A percentile compares a stretch with the other conserved stretches of the same genome.
These are phyloP conservation scores for Prosopocoilus inquinatus DNA, from an alignment of 2,888 invertebrate species.

Conservation along the genomic window DNA sequence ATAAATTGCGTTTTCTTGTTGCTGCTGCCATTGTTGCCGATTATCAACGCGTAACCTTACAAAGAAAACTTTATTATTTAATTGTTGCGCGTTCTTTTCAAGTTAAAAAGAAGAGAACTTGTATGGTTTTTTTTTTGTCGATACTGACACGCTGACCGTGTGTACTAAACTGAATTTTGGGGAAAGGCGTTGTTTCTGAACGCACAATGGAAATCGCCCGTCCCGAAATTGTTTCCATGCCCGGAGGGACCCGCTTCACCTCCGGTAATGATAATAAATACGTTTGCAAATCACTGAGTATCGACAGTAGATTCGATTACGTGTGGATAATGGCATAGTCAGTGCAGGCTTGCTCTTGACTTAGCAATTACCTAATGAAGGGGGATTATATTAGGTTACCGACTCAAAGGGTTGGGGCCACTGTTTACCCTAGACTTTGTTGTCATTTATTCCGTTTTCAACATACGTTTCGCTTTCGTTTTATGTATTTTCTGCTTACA, in stretches of 20 bases:
- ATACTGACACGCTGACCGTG: background rate
- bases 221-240: slow-evolving; percentile 12
- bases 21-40: no score
- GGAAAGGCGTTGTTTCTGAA: slow-evolving; percentile 1
- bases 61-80: no score
- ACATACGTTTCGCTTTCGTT: slow-evolving; percentile 5
- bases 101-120: no score
- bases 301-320: slow-evolving; percentile 43
- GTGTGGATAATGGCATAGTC: slow-evolving; percentile 33
- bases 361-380: slow-evolving; percentile 49
- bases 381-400: slow-evolving; percentile 43
- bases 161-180: background rate
- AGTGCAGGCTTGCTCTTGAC: slow-evolving; percentile 40
- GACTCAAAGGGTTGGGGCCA: slow-evolving; percentile 28
- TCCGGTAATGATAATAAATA: slow-evolving; percentile 41
- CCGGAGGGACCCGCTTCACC: slow-evolving; percentile 15
- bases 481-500: background rate
- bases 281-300: slow-evolving; percentile 41
- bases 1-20: no score
- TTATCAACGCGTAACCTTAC: no score
- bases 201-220: slow-evolving; percentile 3
- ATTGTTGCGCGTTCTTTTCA: no score
- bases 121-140: no score
- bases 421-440: slow-evolving; percentile 22
- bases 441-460: slow-evolving; percentile 10